Evolutionary conservation across 2,888 invertebrate genomes (phyloP).

Genomic region (Antheraea assamensis): DNA sequence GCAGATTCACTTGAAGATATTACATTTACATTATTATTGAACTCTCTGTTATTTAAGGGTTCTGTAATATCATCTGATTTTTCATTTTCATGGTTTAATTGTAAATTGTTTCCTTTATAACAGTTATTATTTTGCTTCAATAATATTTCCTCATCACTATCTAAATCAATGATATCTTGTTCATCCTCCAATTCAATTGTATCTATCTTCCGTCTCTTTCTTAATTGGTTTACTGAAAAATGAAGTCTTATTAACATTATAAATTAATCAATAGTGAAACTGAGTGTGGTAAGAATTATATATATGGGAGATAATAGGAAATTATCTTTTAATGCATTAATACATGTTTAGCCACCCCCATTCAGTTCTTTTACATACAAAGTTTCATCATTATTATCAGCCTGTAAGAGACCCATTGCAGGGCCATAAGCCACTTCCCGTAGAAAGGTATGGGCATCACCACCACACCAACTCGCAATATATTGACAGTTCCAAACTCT

Average conservation of each 20-base stretch:
- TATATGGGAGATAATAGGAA: neutral
- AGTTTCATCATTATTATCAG: too few species aligned
- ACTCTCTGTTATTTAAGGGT: slow-evolving; percentile 17
- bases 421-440: too few species aligned
- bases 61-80: slow-evolving; percentile 23
- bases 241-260: neutral
- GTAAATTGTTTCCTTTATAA: slow-evolving; percentile 18
- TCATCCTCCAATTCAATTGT: slow-evolving; percentile 39
- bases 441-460: too few species aligned
- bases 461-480: too few species aligned
- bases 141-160: slow-evolving; percentile 32
- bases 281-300: neutral
- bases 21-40: neutral
- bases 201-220: slow-evolving; percentile 35
- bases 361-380: too few species aligned
- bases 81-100: slow-evolving; percentile 18
- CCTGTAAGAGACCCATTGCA: too few species aligned
- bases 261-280: too few species aligned
- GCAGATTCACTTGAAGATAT: neutral
- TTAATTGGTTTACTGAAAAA: slow-evolving; percentile 3
- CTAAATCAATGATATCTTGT: slow-evolving; percentile 30
- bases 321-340: neutral
- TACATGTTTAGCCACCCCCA: too few species aligned
- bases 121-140: slow-evolving; percentile 15
- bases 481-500: too few species aligned